These are phyloP conservation scores for Periophthalmus modestus DNA, from an alignment of 2,113 vertebrate genomes.

Conservation along the genomic window DNA sequence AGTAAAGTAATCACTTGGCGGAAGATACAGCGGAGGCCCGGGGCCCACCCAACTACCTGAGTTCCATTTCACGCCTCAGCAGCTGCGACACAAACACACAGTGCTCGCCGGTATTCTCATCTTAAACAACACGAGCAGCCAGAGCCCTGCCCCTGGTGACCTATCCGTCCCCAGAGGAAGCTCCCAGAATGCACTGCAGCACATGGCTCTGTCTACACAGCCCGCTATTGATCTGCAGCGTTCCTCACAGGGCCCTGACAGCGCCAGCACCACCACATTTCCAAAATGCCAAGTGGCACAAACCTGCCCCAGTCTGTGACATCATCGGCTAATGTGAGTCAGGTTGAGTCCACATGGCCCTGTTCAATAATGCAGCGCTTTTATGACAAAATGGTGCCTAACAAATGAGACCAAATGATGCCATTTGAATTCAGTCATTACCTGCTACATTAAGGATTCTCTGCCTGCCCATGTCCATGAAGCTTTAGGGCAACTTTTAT, in stretches of 20 bases:
- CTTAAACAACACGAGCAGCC: constrained; percentile 68
- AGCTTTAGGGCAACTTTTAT: no score
- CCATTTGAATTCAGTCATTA: constrained; percentile 30
- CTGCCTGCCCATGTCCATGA: constrained; percentile 9
- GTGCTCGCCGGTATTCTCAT: constrained; percentile 62
- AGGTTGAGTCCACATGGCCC: not conserved
- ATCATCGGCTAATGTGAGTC: constrained; percentile 45
- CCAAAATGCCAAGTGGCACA: constrained; percentile 58
- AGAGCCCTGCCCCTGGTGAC: constrained; percentile 47
- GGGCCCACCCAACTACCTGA: constrained; percentile 74
- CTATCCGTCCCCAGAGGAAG: constrained; percentile 72
- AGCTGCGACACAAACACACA: constrained; percentile 75
- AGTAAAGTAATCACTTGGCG: constrained; percentile 78
- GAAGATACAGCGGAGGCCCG: constrained; percentile 73
- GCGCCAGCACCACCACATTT: constrained; percentile 30
- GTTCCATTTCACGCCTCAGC: constrained; percentile 81
- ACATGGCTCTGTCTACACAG: constrained; percentile 50
- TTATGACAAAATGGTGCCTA: constrained; percentile 34
- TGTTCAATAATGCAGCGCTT: constrained; percentile 41
- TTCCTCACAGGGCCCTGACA: constrained; percentile 44
- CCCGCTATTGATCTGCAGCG: constrained; percentile 63
- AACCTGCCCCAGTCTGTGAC: constrained; percentile 40
- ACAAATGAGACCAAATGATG: constrained; percentile 36
- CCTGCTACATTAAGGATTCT: not conserved
- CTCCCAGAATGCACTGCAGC: constrained; percentile 70